Evolutionary conservation across 1,140 invertebrate genomes (phyloP).

Genomic region (Anoplolepis gracilipes): DNA sequence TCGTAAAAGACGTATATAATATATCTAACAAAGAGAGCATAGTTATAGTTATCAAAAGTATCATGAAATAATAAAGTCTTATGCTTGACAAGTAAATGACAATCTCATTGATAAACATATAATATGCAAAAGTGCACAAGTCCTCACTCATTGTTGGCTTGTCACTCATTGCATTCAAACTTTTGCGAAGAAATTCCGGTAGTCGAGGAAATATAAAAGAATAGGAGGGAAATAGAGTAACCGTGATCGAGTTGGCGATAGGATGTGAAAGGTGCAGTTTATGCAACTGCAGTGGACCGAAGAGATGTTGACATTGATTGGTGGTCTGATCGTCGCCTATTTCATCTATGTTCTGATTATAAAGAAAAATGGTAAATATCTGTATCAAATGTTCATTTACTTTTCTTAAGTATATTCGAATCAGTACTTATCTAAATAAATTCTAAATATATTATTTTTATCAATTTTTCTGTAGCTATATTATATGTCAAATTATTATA

Average conservation of each 20-base stretch:
- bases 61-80: not conserved
- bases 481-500: too few relatives aligned
- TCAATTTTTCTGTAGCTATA: not conserved
- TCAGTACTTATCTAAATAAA: not conserved
- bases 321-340: slow-evolving; percentile 81
- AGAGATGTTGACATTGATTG: slow-evolving; percentile 83
- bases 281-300: slow-evolving; percentile 80
- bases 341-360: slow-evolving; percentile 80
- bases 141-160: not conserved
- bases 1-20: not conserved
- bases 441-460: not conserved
- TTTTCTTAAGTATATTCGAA: not conserved
- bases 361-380: slow-evolving; percentile 81
- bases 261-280: slow-evolving; percentile 69
- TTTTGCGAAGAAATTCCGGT: not conserved
- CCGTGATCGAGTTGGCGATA: slow-evolving; percentile 17
- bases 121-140: not conserved
- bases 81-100: not conserved
- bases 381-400: not conserved
- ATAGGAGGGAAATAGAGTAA: not conserved
- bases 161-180: not conserved
- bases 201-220: not conserved
- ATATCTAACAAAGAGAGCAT: not conserved
- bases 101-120: slow-evolving; percentile 5
- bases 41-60: slow-evolving; percentile 28